Percentiles rank a stretch among this genome's conserved stretches.
These are phyloP conservation scores for Balanococcus diminutus DNA, from an alignment of 2,888 invertebrate species.

Conservation along the genomic window DNA sequence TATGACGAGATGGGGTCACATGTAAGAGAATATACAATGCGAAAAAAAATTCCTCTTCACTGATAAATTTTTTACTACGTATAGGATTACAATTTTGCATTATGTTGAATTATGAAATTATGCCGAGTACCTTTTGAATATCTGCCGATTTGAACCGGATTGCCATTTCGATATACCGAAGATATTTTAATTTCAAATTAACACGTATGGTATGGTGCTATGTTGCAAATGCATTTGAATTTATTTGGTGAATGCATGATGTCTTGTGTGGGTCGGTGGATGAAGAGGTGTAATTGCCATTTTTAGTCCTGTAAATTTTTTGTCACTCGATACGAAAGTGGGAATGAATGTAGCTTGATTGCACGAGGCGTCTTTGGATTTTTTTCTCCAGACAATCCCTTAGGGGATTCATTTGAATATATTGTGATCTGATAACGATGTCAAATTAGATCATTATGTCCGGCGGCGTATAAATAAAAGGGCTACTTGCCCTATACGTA, in stretches of 20 bases:
- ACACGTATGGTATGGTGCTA: neutral
- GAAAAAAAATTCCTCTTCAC: neutral
- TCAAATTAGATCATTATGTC: neutral
- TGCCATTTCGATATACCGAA: neutral
- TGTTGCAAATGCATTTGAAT: conserved; percentile 20
- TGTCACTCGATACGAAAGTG: neutral
- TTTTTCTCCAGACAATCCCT: neutral
- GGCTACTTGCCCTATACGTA: neutral
- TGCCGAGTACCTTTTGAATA: neutral
- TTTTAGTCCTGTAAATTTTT: neutral
- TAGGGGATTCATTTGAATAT: neutral
- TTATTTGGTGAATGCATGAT: neutral
- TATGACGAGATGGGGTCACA: neutral
- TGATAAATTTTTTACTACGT: neutral
- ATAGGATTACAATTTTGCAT: neutral
- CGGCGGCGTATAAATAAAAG: neutral
- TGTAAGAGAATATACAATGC: neutral
- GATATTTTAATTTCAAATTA: conserved; percentile 9
- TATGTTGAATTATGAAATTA: neutral
- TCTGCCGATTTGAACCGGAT: neutral
- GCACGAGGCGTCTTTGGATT: neutral
- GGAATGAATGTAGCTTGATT: neutral
- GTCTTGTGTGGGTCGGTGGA: neutral
- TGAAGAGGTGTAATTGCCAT: neutral
- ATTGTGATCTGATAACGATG: neutral